Base-by-base conservation (phyloP, 2,797 vertebrate species). In the Paratrypauchen microcephalus region DNA sequence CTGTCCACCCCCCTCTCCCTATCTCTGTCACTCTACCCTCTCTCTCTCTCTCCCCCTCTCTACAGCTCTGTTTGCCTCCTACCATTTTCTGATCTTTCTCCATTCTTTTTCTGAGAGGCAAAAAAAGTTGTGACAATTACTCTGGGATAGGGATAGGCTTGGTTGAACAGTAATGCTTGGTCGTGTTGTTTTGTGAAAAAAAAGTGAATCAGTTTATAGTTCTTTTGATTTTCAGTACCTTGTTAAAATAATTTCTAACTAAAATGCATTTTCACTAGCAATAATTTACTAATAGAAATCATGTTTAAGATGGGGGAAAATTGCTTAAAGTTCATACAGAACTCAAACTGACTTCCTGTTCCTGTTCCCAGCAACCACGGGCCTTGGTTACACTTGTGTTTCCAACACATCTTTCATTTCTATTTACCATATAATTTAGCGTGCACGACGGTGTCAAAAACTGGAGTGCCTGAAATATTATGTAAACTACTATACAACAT, bases 11-110 rank as follows among this genome's bases (percentile, higher is more conserved):
- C 13, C 3, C 12, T 16, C 4, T 9, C 45, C 2, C 45, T 15
- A 13, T 2, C 45, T 15, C 2, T 47, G n/a, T n/a, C n/a, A n/a
- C n/a, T n/a, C n/a, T n/a, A n/a, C 13, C 3, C 12, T 16, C 4
- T 9, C 45, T 9, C 45, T 15, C 45, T 2, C 45, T 15, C 2
- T 47, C 36, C 36, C 62, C 66, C 72, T 66, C 66, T 15, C 61
- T 72, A 36, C 26, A n/a, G 75, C 75, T 71, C 71, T 74, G 54
- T 85, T 66, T 81, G 71, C 65, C 76, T 82, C 79, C 80, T 75
- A 76, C 82, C 62, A 19, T 80, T 80, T 83, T 83, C 75, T 77
- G 39, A 23, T 55, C 69, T 65, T 61, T 71, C 70, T 56, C 60
- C 39, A 21, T 12, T 74, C 70, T 83, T 64, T 74, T 72, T 69